Conservation (phyloP, 1,140 invertebrate genomes). For the Anagrus nilaparvatae region DNA sequence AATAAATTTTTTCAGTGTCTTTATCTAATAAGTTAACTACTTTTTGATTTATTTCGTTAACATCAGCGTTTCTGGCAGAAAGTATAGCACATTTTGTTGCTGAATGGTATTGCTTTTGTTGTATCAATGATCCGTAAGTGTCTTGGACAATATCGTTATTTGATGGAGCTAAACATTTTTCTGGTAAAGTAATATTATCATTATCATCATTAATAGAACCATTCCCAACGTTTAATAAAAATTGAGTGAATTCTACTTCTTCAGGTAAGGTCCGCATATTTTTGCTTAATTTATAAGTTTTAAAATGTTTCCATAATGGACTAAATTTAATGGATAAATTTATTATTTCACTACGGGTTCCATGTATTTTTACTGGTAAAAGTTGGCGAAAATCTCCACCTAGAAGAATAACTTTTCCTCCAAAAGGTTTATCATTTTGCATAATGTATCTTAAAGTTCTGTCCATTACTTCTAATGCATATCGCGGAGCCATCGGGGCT, state of each 20-base stretch:
- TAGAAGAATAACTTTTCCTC: conserved; percentile 20
- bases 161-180: conserved; percentile 1
- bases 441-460: conserved; percentile 15
- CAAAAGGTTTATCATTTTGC: conserved; percentile 15
- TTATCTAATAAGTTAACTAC: conserved; percentile 2
- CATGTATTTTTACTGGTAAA: conserved; percentile 14
- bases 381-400: conserved; percentile 20
- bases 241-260: conserved; percentile 10
- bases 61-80: conserved; percentile 6
- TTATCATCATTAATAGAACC: conserved; percentile 3
- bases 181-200: conserved; percentile 8
- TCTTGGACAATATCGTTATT: conserved; percentile 4
- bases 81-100: conserved; percentile 4
- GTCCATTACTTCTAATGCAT: conserved; percentile 17
- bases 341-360: conserved; percentile 6
- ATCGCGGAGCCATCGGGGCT: conserved; percentile 20
- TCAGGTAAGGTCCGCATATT: conserved; percentile 10
- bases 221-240: conserved; percentile 14
- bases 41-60: conserved; percentile 4
- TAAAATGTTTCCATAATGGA: conserved; percentile 9
- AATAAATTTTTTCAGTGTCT: not conserved
- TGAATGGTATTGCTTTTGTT: not conserved
- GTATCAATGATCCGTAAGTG: conserved; percentile 5
- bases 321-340: conserved; percentile 15
- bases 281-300: conserved; percentile 6